These are phyloP conservation scores for Wiebesia pumilae DNA, from an alignment of 1,140 invertebrate genomes.

Conservation along the genomic window DNA sequence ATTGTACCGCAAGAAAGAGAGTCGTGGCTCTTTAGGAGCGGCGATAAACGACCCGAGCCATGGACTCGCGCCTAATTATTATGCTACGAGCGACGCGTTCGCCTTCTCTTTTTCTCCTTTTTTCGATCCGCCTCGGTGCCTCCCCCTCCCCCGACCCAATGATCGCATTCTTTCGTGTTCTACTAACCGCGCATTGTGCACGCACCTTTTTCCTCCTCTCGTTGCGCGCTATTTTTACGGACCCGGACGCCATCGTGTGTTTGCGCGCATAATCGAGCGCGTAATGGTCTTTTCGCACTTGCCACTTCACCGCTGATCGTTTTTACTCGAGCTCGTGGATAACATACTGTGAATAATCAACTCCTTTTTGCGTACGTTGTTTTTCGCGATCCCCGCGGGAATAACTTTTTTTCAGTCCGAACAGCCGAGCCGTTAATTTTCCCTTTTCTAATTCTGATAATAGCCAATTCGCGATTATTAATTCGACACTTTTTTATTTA, in stretches of 20 bases:
- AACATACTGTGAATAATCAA: neutral
- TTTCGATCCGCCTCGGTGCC: neutral
- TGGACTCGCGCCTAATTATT: conserved; percentile 28
- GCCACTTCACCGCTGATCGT: neutral
- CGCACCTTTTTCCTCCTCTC: neutral
- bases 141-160: neutral
- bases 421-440: too few species aligned
- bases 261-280: conserved; percentile 25
- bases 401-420: neutral
- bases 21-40: conserved; percentile 4
- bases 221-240: neutral
- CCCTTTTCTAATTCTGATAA: neutral
- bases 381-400: neutral
- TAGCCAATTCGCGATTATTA: neutral
- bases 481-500: neutral
- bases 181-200: neutral
- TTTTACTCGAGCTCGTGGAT: neutral
- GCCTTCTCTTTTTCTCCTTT: neutral
- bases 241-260: neutral
- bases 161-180: conserved; percentile 7
- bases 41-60: neutral
- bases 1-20: neutral
- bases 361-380: neutral
- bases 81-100: neutral
- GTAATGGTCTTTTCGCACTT: conserved; percentile 27